These are phyloP conservation scores for Ormyrus labotus DNA, from an alignment of 2,888 invertebrate genomes.

Conservation along the genomic window DNA sequence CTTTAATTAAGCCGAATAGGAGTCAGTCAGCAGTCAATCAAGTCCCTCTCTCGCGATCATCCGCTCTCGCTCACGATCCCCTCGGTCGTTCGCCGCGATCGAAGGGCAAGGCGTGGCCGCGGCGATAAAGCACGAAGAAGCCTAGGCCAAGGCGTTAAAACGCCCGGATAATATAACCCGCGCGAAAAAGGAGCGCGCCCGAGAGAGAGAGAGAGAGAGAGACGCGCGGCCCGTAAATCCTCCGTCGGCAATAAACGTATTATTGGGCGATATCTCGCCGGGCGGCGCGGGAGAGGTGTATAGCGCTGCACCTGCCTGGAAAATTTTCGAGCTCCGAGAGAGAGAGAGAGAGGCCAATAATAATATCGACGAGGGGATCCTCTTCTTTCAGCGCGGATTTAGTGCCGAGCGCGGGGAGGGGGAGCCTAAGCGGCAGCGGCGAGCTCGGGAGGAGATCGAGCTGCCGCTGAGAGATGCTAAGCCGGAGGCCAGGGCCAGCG, in stretches of 20 bases:
- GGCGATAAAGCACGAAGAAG: neutral
- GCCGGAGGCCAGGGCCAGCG: constrained; percentile 68
- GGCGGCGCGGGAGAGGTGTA: neutral
- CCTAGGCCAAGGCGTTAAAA: constrained; percentile 11
- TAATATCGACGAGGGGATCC: constrained; percentile 19
- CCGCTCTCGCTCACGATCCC: constrained; percentile 3
- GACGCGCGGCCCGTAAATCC: constrained; percentile 62
- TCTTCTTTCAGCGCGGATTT: neutral
- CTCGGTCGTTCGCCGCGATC: neutral
- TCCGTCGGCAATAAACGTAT: constrained; percentile 65
- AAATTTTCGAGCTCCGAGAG: neutral
- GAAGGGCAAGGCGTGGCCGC: constrained; percentile 36
- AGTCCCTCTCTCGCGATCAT: neutral
- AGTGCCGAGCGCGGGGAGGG: neutral
- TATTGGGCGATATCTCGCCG: constrained; percentile 60
- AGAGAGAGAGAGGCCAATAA: constrained; percentile 23
- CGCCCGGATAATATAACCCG: neutral
- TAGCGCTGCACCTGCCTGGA: constrained; percentile 56
- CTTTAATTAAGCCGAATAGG: constrained; percentile 31
- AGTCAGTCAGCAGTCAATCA: constrained; percentile 30
- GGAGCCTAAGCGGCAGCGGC: neutral
- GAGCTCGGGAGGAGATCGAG: neutral
- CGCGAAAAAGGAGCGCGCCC: neutral
- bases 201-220: neutral
- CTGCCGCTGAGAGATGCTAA: constrained; percentile 14